Conservation (phyloP, 1,140 invertebrate genomes). For the Paracyclopina nana region DNA sequence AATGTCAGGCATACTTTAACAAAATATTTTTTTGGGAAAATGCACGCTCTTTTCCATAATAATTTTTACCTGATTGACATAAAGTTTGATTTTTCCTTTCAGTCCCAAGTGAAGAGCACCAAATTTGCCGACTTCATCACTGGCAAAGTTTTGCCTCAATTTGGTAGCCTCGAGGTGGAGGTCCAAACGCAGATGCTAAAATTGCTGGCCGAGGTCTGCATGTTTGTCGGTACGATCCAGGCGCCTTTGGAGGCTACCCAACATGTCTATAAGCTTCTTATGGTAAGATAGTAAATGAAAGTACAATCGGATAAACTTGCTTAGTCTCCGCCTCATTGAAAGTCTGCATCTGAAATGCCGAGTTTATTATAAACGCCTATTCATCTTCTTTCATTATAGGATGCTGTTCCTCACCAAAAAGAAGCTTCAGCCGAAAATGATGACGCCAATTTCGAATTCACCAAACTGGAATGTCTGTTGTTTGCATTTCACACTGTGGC, state of each 20-base stretch:
- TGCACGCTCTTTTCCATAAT: constrained; percentile 2
- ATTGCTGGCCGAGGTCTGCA: constrained; percentile 60
- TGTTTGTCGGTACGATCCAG: constrained; percentile 49
- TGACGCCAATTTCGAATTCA: constrained; percentile 63
- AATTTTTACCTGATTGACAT: not conserved
- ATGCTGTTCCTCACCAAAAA: too few species aligned
- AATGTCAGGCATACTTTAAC: too few species aligned
- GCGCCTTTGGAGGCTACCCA: constrained; percentile 35
- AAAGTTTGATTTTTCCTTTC: constrained; percentile 14
- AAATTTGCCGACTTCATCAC: constrained; percentile 19
- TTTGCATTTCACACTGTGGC: constrained; percentile 73
- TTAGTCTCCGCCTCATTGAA: constrained; percentile 51
- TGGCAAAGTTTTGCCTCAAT: constrained; percentile 25
- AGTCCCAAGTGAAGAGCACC: constrained; percentile 34
- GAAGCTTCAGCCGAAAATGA: not conserved
- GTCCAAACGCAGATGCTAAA: constrained; percentile 61
- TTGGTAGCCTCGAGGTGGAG: constrained; percentile 34
- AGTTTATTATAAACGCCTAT: too few species aligned
- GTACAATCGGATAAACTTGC: constrained; percentile 40
- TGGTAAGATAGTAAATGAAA: too few species aligned
- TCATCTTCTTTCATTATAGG: too few species aligned
- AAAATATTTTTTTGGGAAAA: too few species aligned
- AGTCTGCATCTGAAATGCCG: constrained; percentile 25
- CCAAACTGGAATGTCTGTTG: constrained; percentile 76
- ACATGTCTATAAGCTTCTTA: not conserved